A percentile compares a stretch with the other conserved stretches of the same genome.
phyloP scores from a whole-genome alignment of 1,140 invertebrate genomes.

The Daktulosphaira vitifoliae region DNA sequence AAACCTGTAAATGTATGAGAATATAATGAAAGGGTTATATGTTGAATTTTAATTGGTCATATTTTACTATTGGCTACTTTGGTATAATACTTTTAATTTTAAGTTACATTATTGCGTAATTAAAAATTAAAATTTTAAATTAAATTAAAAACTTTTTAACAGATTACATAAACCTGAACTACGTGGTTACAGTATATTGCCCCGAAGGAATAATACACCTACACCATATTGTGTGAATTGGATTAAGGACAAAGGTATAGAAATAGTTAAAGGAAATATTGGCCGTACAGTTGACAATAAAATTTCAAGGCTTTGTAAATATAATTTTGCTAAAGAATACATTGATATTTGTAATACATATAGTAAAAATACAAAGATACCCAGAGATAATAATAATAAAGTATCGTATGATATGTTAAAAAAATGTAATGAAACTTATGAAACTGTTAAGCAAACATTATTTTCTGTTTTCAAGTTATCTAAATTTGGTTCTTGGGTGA shows the following conservation, averaged over 20 bases:
- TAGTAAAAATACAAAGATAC: neutral
- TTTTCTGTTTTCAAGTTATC: neutral
- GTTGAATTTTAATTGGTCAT: no score
- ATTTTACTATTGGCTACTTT: no score
- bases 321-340: neutral
- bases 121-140: no score
- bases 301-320: constrained; percentile 10
- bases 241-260: constrained; percentile 2
- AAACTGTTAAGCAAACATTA: neutral
- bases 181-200: constrained; percentile 22
- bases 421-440: constrained; percentile 2
- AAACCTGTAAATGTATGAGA: no score
- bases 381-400: neutral
- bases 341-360: neutral
- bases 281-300: constrained; percentile 6
- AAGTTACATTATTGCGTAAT: no score
- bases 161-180: constrained; percentile 21
- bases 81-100: no score
- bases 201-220: neutral
- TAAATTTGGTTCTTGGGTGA: constrained; percentile 3
- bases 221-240: constrained; percentile 4
- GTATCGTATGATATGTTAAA: constrained; percentile 17
- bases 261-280: constrained; percentile 1
- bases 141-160: no score
- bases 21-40: no score